Conservation (phyloP, 2,113 vertebrate species). For the Rhinichthys klamathensis region DNA sequence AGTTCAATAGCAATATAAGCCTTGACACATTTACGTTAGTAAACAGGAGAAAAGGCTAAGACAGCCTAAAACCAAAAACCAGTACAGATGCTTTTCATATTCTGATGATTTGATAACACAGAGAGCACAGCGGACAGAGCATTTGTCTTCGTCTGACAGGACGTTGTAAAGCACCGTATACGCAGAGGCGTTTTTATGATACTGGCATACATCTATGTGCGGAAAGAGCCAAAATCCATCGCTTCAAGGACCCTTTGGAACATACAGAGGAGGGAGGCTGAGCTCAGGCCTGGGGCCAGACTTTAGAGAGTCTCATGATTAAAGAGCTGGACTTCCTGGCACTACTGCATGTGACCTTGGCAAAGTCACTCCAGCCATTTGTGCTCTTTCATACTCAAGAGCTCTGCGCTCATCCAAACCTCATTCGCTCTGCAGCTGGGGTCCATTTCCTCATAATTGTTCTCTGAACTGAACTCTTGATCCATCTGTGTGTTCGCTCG, state of each 20-base stretch:
- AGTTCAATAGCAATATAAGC: neutral
- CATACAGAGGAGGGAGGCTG: slow-evolving; percentile 42
- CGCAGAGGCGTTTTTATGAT: slow-evolving; percentile 59
- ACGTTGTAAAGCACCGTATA: slow-evolving; percentile 58
- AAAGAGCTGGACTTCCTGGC: slow-evolving; percentile 58
- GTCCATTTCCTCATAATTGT: slow-evolving; percentile 45
- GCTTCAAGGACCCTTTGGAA: slow-evolving; percentile 53
- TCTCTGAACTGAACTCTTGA: slow-evolving; percentile 44
- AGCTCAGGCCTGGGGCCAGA: slow-evolving; percentile 57
- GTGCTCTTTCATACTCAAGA: slow-evolving; percentile 37
- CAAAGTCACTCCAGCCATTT: slow-evolving; percentile 59
- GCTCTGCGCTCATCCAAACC: slow-evolving; percentile 30
- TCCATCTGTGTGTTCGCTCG: slow-evolving; percentile 5
- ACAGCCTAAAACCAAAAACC: neutral
- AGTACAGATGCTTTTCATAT: slow-evolving; percentile 44
- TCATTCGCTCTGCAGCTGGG: slow-evolving; percentile 53
- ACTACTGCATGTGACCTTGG: slow-evolving; percentile 58
- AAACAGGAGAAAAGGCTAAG: neutral
- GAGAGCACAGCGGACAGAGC: slow-evolving; percentile 29
- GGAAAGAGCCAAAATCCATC: slow-evolving; percentile 51
- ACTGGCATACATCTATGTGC: slow-evolving; percentile 48
- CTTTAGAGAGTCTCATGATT: slow-evolving; percentile 60
- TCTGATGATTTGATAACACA: slow-evolving; percentile 54
- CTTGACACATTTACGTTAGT: neutral
- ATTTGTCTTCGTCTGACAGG: slow-evolving; percentile 53